Evolutionary conservation across 2,888 invertebrate species (phyloP), one percentile per base, ranked within the genome.

Genomic region (Pterobdella sp.): DNA sequence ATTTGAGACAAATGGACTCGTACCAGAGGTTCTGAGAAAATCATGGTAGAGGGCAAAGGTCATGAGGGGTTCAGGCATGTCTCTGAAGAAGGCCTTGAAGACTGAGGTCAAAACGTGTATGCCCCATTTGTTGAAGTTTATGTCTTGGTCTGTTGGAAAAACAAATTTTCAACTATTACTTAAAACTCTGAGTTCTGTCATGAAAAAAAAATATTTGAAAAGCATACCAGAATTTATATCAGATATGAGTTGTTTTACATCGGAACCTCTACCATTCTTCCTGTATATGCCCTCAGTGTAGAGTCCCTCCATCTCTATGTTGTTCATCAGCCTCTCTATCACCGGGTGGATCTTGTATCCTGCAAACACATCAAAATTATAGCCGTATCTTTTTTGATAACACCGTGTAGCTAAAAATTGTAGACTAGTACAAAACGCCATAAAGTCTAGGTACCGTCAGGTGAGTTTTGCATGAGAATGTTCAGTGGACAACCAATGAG

Each of bases 11-110:
- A 26, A 67, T n/a, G 29, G 10, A 69, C 18, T 37, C 72, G 75
- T 78, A 84, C 85, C 86, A 1, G 93, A 90, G 64, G 93, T 93
- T 77, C 92, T 89, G 75, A 95, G 88, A 84, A 94, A 93, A 85
- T 94, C 94, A 84, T 94, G 94, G 84, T 94, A 95, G 76, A 92
- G 89, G 82, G 94, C 94, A 85, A 90, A 94, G 71, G 94, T 93
- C 78, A 95, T 87, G 78, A 95, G 85, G 31, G 94, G 94, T 83
- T 94, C 94, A 26, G 93, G 92, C 88, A 95, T 90, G 82, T 94
- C 94, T 56, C 94, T 87, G 83, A 94, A 89, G 86, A 93, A 93
- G 86, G 82, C 79, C 85, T 95, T 95, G 74, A 94, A 86, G 42
- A 92, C 91, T 52, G 93, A 91, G 0, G 94, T 91, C 74, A 94